Evolutionary conservation across 2,888 invertebrate genomes (phyloP), one percentile per base, ranked within the genome.

Genomic region (Herminia tarsipennalis): DNA sequence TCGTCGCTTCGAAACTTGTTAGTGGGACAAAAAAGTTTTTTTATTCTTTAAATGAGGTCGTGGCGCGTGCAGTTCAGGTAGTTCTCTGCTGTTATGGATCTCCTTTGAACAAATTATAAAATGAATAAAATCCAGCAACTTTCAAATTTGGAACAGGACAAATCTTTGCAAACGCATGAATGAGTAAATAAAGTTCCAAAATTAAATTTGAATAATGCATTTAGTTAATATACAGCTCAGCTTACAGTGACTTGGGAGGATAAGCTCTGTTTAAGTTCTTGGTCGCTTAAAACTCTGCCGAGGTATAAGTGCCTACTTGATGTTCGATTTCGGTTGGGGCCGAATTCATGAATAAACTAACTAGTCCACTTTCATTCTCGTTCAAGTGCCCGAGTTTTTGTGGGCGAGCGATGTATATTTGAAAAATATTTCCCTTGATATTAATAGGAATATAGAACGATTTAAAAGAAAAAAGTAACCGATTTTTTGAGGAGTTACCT

Each of bases 21-120:
- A 56, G 49, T 43, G 45, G 56, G 38, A 54, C 41, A 49, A 56
- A 70, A 70, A 66, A 41, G 37, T 63, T 27, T 44, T 56, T 56
- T 45, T 56, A 53, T 53, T 54, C 39, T 49, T 55, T 53, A 50
- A 56, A 49, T 27, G 42, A 39, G 39, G 40, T 45, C 42, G 48
- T 50, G 57, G 59, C 66, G 65, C 63, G 70, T 67, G 69, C 65
- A 56, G 10, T 56, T 49, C 74, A 77, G 76, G 78, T 75, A 77
- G 76, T 58, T 52, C 32, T 39, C 49, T 35, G 25, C 22, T 17
- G n/a, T 29, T 14, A 18, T 9, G 5, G 21, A 43, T 52, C 27
- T 32, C 42, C 24, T 30, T 17, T 17, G 10, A 38, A 22, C 46
- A 44, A 13, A 42, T 57, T 47, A 44, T 49, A 34, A 52, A 49